Evolutionary conservation across 2,888 invertebrate species (phyloP), one percentile per base, ranked within the genome.

Genomic region (Patella pellucida): DNA sequence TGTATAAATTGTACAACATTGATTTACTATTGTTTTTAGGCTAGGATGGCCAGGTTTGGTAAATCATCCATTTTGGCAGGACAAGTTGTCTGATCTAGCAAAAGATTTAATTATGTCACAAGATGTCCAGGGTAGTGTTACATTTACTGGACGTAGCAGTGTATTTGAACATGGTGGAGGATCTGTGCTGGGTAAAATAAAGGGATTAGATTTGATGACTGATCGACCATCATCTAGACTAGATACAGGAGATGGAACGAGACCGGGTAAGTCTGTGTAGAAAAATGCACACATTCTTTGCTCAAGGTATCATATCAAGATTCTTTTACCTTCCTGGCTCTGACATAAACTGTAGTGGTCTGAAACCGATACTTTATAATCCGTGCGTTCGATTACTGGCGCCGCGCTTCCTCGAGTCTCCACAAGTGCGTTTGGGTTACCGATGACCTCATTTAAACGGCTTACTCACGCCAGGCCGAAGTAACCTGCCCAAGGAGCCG

Each of bases 1-100:
- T 41, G 41, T 41, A 41, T 41, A 9, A 9, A 41, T 41, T 41
- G 7, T 9, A 41, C 3, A 62, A 11, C 14, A 23, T 19, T 19
- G 11, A 7, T 62, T 50, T 27, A 9, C 50, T 52, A 12, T 51
- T 51, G 14, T 51, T 52, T 72, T 56, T 78, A 90, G 91, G 76
- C 71, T 90, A 50, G 85, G 85, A 31, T 91, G 91, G 91, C 85
- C 85, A 19, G 87, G 86, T n/a, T 83, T 91, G 67, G 87, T 90
- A 19, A 85, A 81, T 23, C 91, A 91, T 78, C 81, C 87, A 5
- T 91, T 91, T 82, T 91, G 91, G 91, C 85, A 90, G 76, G 89
- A 87, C 11, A 82, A 83, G 19, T 83, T 91, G 50, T 79, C 84
- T 15, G 85, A 88, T 71, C 84, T 91, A 68, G 85, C 88, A 23